Percentiles rank a stretch among this genome's conserved stretches.
Conservation (phyloP, 1,140 invertebrate genomes). For the Calosoma granatense region DNA sequence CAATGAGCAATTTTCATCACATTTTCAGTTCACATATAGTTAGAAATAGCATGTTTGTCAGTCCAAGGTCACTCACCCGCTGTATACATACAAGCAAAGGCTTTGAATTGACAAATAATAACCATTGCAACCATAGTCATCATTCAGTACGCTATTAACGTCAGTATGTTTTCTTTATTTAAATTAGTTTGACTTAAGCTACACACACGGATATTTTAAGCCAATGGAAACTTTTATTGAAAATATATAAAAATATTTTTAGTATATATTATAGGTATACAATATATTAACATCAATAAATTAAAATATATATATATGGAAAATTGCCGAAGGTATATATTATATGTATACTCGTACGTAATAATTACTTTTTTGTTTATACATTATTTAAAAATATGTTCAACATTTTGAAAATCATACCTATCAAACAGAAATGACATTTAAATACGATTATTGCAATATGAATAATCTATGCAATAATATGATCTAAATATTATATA, state of each 20-base stretch:
- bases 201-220: not conserved
- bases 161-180: not conserved
- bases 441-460: not conserved
- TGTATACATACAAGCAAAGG: too few species aligned
- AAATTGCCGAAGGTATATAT: not conserved
- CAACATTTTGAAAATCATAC: not conserved
- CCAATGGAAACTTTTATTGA: slow-evolving; percentile 3
- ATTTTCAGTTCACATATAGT: slow-evolving; percentile 7
- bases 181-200: not conserved
- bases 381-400: slow-evolving; percentile 4
- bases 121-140: not conserved
- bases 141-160: not conserved
- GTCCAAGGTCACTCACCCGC: too few species aligned
- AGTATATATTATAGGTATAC: slow-evolving; percentile 8
- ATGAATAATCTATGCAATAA: too few species aligned
- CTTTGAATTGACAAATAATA: too few species aligned
- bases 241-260: slow-evolving; percentile 9
- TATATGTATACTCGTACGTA: too few species aligned
- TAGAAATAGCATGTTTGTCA: too few species aligned
- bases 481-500: too few species aligned
- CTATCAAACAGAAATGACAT: not conserved
- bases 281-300: slow-evolving; percentile 10
- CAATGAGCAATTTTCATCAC: slow-evolving; percentile 8
- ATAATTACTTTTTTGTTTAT: not conserved
- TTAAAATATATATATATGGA: slow-evolving; percentile 8